Evolutionary conservation across 2,797 vertebrate species (phyloP).

Genomic region (Sebastes itinus): DNA sequence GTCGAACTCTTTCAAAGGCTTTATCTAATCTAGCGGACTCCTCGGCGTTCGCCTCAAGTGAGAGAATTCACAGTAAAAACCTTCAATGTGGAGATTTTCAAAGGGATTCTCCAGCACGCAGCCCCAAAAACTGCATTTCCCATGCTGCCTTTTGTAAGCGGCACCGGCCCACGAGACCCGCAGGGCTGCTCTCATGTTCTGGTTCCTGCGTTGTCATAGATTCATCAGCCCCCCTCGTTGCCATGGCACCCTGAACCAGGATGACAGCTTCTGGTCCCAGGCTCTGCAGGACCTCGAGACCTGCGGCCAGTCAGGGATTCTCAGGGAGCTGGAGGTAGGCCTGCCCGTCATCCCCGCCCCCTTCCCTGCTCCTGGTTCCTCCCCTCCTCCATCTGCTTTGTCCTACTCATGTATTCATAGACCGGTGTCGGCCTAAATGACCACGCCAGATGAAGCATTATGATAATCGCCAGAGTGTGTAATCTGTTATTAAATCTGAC

Average conservation of each 20-base stretch:
- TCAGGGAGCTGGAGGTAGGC: constrained; percentile 97
- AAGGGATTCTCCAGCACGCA: constrained; percentile 46
- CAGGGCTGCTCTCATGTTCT: constrained; percentile 88
- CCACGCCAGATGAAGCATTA: constrained; percentile 66
- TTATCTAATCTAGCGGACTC: constrained; percentile 67
- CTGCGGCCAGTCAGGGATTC: constrained; percentile 96
- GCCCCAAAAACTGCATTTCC: constrained; percentile 75
- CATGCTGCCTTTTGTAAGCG: constrained; percentile 77
- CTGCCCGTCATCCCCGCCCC: not conserved
- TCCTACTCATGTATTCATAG: constrained; percentile 78
- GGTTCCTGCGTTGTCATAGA: constrained; percentile 97
- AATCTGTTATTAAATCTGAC: constrained; percentile 78
- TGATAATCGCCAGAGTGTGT: constrained; percentile 65
- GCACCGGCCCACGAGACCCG: constrained; percentile 56
- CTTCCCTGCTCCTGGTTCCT: not conserved
- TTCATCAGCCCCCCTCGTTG: constrained; percentile 89
- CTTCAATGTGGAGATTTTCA: constrained; percentile 42
- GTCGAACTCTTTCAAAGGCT: constrained; percentile 77
- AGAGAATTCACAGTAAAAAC: constrained; percentile 32
- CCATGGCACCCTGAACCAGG: constrained; percentile 87
- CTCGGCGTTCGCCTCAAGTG: constrained; percentile 65
- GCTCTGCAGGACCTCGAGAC: constrained; percentile 98
- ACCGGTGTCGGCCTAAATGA: constrained; percentile 52
- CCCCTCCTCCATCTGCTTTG: constrained; percentile 48
- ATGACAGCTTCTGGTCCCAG: constrained; percentile 96